Evolutionary conservation across 2,113 vertebrate genomes (phyloP).

Genomic region (Protobothrops mucrosquamatus): DNA sequence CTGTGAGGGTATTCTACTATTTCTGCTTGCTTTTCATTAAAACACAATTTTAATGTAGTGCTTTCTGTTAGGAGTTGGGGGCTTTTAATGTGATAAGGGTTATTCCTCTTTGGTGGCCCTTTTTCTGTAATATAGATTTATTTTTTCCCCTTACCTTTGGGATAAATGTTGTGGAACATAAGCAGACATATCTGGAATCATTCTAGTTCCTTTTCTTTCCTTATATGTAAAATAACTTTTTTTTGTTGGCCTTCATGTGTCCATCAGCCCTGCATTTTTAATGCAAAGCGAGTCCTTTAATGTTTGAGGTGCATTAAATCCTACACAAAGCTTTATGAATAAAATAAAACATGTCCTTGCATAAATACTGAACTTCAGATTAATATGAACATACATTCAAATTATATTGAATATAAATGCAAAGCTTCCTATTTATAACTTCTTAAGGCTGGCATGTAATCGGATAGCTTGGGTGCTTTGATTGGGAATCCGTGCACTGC

Average conservation of each 20-base stretch:
- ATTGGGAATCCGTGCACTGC: not conserved
- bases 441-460: not conserved
- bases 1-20: not conserved
- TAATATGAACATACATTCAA: not conserved
- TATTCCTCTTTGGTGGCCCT: not conserved
- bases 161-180: conserved; percentile 5
- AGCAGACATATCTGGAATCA: conserved; percentile 1
- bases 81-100: not conserved
- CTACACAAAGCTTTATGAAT: not conserved
- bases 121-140: conserved; percentile 3
- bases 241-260: not conserved
- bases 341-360: not conserved
- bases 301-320: conserved; percentile 10
- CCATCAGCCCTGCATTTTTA: not conserved
- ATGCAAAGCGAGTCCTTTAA: not conserved
- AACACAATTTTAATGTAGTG: conserved; percentile 3
- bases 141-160: not conserved
- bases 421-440: not conserved
- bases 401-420: not conserved
- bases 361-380: not conserved
- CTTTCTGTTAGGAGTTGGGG: not conserved
- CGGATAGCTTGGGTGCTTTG: not conserved
- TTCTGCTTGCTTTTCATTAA: conserved; percentile 17
- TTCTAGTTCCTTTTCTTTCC: conserved; percentile 9
- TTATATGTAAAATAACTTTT: not conserved